Evolutionary conservation across 2,888 invertebrate species (phyloP).

Genomic region (Villa cingulata): DNA sequence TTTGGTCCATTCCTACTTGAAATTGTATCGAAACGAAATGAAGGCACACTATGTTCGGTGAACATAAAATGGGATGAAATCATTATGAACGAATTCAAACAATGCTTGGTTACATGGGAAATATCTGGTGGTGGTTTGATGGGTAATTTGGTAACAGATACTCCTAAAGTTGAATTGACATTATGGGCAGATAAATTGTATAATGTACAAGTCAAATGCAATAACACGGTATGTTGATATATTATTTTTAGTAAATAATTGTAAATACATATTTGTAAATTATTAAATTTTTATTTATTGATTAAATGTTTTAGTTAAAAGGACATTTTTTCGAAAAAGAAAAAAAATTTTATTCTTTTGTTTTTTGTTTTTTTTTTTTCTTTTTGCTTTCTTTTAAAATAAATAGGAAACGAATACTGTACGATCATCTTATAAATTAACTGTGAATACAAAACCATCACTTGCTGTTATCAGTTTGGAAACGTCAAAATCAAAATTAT

Average conservation of each 20-base stretch:
- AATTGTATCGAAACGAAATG: conserved; percentile 24
- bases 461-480: no score
- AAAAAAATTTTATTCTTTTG: no score
- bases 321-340: no score
- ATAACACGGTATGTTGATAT: conserved; percentile 25
- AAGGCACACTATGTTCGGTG: conserved; percentile 24
- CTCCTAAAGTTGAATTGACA: conserved; percentile 62
- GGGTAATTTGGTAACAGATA: conserved; percentile 69
- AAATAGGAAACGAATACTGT: conserved; percentile 24
- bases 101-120: conserved; percentile 73
- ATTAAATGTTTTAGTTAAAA: no score
- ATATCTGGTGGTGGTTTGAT: conserved; percentile 67
- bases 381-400: conserved; percentile 11
- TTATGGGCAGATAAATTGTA: conserved; percentile 70
- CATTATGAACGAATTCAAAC: conserved; percentile 26
- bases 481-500: no score
- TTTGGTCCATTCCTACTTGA: conserved; percentile 25
- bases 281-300: no score
- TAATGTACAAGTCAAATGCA: conserved; percentile 55
- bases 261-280: no score
- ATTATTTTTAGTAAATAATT: no score
- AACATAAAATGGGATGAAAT: conserved; percentile 27
- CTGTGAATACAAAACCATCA: conserved; percentile 25
- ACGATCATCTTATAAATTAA: conserved; percentile 25
- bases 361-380: not conserved